phyloP scores from a whole-genome alignment of 1,140 invertebrate genomes.

The Colletes gigas region DNA sequence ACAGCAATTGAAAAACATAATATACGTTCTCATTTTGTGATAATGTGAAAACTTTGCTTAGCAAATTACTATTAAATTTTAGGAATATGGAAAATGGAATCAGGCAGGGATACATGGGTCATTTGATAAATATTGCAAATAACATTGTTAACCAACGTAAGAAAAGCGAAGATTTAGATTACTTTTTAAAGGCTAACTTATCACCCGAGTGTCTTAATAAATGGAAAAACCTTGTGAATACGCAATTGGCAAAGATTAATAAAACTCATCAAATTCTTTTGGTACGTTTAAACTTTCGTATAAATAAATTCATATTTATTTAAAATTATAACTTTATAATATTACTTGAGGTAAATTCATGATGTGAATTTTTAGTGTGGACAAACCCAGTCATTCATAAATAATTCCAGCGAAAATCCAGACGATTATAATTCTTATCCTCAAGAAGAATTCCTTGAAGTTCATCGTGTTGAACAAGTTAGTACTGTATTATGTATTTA shows the following conservation, averaged over 20 bases:
- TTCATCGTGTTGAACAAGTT: slow-evolving; percentile 75
- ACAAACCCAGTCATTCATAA: slow-evolving; percentile 65
- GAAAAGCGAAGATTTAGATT: slow-evolving; percentile 76
- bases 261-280: slow-evolving; percentile 83
- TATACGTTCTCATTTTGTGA: neutral
- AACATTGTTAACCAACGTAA: slow-evolving; percentile 81
- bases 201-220: slow-evolving; percentile 81
- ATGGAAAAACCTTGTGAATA: slow-evolving; percentile 84
- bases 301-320: slow-evolving; percentile 28
- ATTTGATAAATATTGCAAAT: slow-evolving; percentile 88
- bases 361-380: slow-evolving; percentile 63
- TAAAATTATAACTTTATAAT: slow-evolving; percentile 4
- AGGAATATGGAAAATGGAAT: slow-evolving; percentile 80
- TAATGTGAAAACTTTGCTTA: neutral
- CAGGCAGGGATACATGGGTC: slow-evolving; percentile 88
- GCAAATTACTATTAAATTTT: slow-evolving; percentile 24
- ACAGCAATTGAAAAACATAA: slow-evolving; percentile 41
- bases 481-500: slow-evolving; percentile 22
- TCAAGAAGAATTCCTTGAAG: slow-evolving; percentile 82
- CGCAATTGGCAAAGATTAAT: slow-evolving; percentile 83
- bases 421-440: slow-evolving; percentile 82
- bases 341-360: slow-evolving; percentile 24
- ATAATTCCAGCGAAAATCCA: slow-evolving; percentile 82
- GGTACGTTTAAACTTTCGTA: slow-evolving; percentile 73
- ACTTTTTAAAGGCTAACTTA: slow-evolving; percentile 82